Conservation (phyloP, 2,888 invertebrate species). For the Cancer borealis region DNA sequence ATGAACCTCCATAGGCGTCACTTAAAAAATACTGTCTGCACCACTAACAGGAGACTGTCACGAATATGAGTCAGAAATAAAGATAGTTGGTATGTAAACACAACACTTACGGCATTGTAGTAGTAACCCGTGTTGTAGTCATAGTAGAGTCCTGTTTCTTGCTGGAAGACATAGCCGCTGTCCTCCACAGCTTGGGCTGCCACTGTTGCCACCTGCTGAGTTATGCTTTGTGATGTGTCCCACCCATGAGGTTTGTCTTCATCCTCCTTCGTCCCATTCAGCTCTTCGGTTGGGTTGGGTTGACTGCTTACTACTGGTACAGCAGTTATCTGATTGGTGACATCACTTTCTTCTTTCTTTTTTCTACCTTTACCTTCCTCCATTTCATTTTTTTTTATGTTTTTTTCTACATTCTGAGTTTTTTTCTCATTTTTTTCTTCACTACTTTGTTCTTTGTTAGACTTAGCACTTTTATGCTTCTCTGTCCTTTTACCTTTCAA, state of each 20-base stretch:
- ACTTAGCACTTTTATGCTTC: not conserved
- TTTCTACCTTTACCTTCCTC: not conserved
- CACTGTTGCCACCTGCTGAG: conserved; percentile 40
- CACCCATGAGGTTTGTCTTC: conserved; percentile 22
- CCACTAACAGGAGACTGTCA: too few species aligned
- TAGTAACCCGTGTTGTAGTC: conserved; percentile 73
- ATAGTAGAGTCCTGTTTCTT: conserved; percentile 76
- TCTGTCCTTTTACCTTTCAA: not conserved
- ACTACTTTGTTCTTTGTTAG: not conserved
- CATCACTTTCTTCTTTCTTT: not conserved
- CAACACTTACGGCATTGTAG: conserved; percentile 73
- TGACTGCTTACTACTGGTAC: not conserved
- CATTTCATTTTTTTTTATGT: not conserved
- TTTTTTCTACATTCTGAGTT: not conserved
- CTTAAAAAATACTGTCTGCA: too few species aligned
- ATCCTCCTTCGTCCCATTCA: not conserved
- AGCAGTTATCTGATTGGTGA: not conserved
- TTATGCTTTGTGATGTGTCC: conserved; percentile 60
- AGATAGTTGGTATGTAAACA: not conserved
- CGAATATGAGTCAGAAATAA: not conserved
- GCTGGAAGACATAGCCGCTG: conserved; percentile 73
- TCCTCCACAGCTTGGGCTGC: conserved; percentile 77
- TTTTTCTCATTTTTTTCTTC: not conserved
- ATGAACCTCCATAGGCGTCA: too few species aligned
- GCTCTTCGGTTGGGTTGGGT: not conserved